A percentile compares a stretch with the other conserved stretches of the same genome.
phyloP scores from a whole-genome alignment of 2,113 vertebrate species.

The Gymnobelideus leadbeateri region DNA sequence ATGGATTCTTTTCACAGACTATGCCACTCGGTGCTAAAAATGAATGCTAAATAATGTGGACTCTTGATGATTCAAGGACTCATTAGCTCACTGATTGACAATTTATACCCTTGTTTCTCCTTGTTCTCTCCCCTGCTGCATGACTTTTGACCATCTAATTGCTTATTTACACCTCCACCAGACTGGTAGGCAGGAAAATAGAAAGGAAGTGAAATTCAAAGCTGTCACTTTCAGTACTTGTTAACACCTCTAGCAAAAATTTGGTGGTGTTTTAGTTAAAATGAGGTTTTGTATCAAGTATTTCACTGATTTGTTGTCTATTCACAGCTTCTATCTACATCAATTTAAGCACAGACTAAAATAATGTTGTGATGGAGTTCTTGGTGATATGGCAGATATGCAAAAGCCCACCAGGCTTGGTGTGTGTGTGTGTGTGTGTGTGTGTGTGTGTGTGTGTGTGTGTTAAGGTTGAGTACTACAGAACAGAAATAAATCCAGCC shows the following conservation, averaged over 20 bases:
- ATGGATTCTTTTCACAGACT: background rate
- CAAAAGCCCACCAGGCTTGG: background rate
- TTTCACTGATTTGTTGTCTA: conserved; percentile 19
- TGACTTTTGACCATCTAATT: conserved; percentile 2
- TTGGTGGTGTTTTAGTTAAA: background rate
- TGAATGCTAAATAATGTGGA: conserved; percentile 29
- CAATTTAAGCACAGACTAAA: conserved; percentile 31
- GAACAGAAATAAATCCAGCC: background rate
- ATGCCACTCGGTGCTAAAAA: conserved; percentile 31
- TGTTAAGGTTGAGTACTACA: background rate
- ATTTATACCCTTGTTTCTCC: conserved; percentile 36
- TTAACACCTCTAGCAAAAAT: conserved; percentile 28
- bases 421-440: too few species aligned
- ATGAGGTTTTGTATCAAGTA: conserved; percentile 33
- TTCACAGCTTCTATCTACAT: background rate
- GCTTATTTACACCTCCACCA: background rate
- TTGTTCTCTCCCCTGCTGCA: conserved; percentile 28
- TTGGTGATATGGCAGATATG: background rate
- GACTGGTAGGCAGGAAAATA: conserved; percentile 25
- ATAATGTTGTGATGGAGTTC: conserved; percentile 18
- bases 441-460: too few species aligned
- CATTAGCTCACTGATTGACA: conserved; percentile 25
- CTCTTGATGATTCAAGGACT: background rate
- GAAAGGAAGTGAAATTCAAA: conserved; percentile 17
- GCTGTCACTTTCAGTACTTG: conserved; percentile 10